Base-by-base conservation (phyloP, 2,113 vertebrate genomes). In the Gila orcuttii region DNA sequence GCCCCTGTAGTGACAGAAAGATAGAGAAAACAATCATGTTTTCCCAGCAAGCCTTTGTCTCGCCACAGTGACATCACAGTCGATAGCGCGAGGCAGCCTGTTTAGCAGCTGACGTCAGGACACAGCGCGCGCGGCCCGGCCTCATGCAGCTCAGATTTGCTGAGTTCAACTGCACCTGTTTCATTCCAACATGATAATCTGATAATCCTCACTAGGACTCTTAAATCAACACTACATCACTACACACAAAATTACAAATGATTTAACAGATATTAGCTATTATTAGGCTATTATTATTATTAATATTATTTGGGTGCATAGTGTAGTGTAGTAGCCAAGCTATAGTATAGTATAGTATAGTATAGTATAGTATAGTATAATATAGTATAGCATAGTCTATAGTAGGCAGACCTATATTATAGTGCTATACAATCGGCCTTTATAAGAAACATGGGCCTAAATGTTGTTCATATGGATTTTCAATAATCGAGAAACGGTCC, bases 91-190 rank as follows among this genome's bases (percentile, higher is more conserved):
- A 55, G 39, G 76, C 76, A 57, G 66, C 28, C 42, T 77, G 78
- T 85, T 73, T 85, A 57, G 31, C 39, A 68, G 73, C 68, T 86
- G 85, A 88, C 80, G 86, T 89, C 88, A 87, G 60, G 45, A 75
- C 23, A 47, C 47, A 36, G 86, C 79, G 39, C 47, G 50, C 55
- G 33, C 19, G 36, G n/a, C 25, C 42, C n/a, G 13, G 36, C 77
- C 36, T 23, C 75, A 11, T 19, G 15, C 77, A 17, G 59, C n/a
- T 81, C n/a, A 47, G 76, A 86, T 86, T 19, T 75, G 69, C 66
- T 62, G 77, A 86, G 33, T n/a, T 64, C 52, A 62, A 76, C 60
- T 80, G 85, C 87, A 88, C 83, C 79, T 87, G 87, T 86, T 86
- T 90, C 31, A 11, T 21, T 83, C 86, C 62, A 68, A 39, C 62